These are phyloP conservation scores for Tipula unca DNA, from an alignment of 2,888 invertebrate species.

Conservation along the genomic window DNA sequence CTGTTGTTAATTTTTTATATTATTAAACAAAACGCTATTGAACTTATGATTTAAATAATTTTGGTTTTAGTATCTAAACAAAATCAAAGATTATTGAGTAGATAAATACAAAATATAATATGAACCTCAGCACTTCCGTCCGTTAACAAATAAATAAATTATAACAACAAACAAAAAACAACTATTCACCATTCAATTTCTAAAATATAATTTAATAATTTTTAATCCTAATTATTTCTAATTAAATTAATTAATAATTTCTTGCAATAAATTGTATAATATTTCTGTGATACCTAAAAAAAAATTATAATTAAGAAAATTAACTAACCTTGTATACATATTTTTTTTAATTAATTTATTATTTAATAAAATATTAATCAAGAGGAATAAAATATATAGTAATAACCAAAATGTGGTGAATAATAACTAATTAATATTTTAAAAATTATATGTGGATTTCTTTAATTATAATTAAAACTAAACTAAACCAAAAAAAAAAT, in stretches of 20 bases:
- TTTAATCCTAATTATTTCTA: not conserved
- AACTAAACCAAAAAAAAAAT: not conserved
- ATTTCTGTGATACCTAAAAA: constrained; percentile 4
- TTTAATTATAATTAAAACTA: not conserved
- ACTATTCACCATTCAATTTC: not conserved
- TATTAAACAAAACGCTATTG: not conserved
- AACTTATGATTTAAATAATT: not conserved
- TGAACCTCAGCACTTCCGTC: constrained; percentile 8
- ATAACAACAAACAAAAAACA: not conserved
- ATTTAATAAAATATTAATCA: not conserved
- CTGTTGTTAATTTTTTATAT: not conserved
- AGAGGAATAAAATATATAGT: not conserved
- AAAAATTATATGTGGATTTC: not conserved
- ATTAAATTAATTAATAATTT: not conserved
- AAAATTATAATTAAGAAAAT: not conserved
- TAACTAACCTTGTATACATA: not conserved
- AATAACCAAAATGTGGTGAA: not conserved
- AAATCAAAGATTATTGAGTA: not conserved
- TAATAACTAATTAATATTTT: not conserved
- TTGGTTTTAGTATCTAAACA: not conserved
- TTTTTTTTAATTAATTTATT: not conserved
- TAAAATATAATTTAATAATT: not conserved
- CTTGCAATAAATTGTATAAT: not conserved
- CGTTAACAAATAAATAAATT: not conserved
- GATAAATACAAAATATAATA: not conserved